A percentile compares a stretch with the other conserved stretches of the same genome.
phyloP scores from a whole-genome alignment of 2,113 vertebrate species.

The Chloropsis hardwickii region DNA sequence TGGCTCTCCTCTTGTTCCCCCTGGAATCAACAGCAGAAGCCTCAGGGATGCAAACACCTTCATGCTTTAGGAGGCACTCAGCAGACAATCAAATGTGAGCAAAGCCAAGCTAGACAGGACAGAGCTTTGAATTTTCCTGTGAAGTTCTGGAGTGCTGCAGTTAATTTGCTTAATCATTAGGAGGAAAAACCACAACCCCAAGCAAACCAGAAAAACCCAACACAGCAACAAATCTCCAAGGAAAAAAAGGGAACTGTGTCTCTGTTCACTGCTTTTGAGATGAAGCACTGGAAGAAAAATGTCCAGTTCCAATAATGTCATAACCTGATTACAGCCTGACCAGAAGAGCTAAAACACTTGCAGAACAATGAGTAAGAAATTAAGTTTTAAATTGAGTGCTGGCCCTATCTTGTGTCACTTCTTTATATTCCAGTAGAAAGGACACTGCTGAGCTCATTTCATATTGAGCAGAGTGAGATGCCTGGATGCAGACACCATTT shows the following conservation, averaged over 20 bases:
- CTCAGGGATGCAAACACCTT: constrained; percentile 22
- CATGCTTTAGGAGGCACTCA: neutral
- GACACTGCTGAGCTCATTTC: constrained; percentile 40
- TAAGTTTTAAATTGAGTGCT: constrained; percentile 30
- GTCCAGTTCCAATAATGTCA: constrained; percentile 52
- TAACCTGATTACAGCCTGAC: constrained; percentile 56
- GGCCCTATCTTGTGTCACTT: constrained; percentile 36
- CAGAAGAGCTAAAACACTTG: constrained; percentile 8
- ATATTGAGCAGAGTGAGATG: constrained; percentile 51
- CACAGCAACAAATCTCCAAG: neutral
- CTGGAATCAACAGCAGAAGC: constrained; percentile 13
- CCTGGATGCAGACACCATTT: constrained; percentile 70
- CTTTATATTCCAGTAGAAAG: constrained; percentile 18
- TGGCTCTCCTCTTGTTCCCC: neutral
- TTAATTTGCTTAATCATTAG: constrained; percentile 31
- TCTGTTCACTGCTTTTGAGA: constrained; percentile 31
- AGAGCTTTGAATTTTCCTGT: neutral
- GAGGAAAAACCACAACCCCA: neutral
- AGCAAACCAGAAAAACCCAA: neutral
- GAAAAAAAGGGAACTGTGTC: constrained; percentile 1
- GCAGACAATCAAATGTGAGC: neutral
- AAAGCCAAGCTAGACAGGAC: neutral
- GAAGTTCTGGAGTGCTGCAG: neutral
- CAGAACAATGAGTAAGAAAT: constrained; percentile 8
- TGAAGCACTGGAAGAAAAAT: constrained; percentile 52